Percentiles rank a stretch among this genome's conserved stretches.
Conservation (phyloP, 2,113 vertebrate species). For the Callospermophilus lateralis region DNA sequence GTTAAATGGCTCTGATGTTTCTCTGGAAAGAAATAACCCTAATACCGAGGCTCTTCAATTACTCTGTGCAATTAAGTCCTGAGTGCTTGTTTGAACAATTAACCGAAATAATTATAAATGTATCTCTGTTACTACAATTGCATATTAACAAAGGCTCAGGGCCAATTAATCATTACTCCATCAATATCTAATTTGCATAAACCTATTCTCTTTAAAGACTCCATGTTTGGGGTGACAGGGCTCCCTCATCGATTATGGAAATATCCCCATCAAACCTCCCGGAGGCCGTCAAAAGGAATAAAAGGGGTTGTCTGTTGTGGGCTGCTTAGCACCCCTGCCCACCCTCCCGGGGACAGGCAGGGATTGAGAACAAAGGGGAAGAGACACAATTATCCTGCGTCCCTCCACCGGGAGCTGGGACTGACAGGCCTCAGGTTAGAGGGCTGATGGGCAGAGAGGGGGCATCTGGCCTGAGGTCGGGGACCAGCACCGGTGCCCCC, state of each 20-base stretch:
- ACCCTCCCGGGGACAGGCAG: constrained; percentile 82
- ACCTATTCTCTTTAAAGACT: constrained; percentile 97
- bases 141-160: constrained; percentile 96
- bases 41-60: constrained; percentile 82
- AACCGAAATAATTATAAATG: constrained; percentile 95
- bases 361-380: constrained; percentile 71
- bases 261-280: constrained; percentile 94
- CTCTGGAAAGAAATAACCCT: constrained; percentile 76
- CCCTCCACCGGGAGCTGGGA: neutral
- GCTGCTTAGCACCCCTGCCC: constrained; percentile 87
- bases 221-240: constrained; percentile 96
- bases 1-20: constrained; percentile 79
- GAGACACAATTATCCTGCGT: neutral
- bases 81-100: constrained; percentile 93
- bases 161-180: constrained; percentile 97
- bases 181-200: constrained; percentile 99
- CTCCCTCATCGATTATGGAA: constrained; percentile 99
- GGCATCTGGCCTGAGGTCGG: neutral
- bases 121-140: constrained; percentile 94
- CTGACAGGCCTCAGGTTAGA: neutral
- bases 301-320: constrained; percentile 89
- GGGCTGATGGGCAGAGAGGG: neutral
- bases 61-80: constrained; percentile 88
- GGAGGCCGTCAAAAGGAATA: constrained; percentile 94
- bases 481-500: neutral